phyloP scores from a whole-genome alignment of 2,113 vertebrate species.

The Hipposideros armiger region DNA sequence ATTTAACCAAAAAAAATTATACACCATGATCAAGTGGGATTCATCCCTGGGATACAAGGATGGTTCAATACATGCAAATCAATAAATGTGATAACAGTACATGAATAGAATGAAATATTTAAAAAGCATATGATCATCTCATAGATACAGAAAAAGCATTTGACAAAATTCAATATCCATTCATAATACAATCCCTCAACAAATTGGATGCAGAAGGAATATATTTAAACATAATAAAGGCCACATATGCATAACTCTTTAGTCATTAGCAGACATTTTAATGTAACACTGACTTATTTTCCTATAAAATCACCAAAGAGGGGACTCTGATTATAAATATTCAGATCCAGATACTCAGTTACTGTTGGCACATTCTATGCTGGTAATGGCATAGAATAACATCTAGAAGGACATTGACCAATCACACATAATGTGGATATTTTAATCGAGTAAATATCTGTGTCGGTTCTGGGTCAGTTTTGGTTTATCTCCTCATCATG shows the following conservation, averaged over 20 bases:
- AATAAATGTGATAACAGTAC: background rate
- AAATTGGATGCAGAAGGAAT: background rate
- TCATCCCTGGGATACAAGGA: background rate
- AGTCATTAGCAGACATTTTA: background rate
- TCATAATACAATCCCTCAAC: constrained; percentile 3
- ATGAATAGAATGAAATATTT: background rate
- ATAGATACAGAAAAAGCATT: background rate
- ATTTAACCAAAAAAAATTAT: background rate
- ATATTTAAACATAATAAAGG: background rate
- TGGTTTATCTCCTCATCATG: background rate
- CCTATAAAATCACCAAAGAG: background rate
- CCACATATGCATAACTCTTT: background rate
- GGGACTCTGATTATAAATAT: background rate
- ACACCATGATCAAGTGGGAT: background rate
- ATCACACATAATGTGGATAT: background rate
- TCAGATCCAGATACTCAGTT: background rate
- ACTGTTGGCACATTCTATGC: background rate
- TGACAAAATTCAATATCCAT: background rate
- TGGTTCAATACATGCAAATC: background rate
- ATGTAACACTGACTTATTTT: background rate
- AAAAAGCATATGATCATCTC: background rate
- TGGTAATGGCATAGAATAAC: background rate
- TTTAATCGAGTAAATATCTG: background rate
- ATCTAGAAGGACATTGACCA: background rate
- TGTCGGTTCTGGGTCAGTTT: background rate